Base-by-base conservation (phyloP, 2,113 vertebrate genomes). In the Cyanocitta stelleri region DNA sequence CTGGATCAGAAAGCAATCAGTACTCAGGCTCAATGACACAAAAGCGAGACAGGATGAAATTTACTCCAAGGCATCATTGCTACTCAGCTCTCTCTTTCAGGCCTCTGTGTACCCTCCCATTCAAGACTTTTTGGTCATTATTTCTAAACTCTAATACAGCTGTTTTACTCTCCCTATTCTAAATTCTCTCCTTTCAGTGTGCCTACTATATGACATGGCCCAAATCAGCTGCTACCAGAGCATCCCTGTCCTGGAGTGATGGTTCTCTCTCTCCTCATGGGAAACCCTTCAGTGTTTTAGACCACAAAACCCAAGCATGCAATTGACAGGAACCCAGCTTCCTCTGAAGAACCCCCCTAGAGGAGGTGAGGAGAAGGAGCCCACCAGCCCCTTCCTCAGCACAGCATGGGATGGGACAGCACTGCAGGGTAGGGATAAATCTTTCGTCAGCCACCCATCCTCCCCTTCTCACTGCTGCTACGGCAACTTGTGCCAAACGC, bases 401-500 rank as follows among this genome's bases (percentile, higher is more conserved):
- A 16, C 2, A 9, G 43, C 0, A 0, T 26, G 29, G 16, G 27
- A 24, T 24, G 29, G 16, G 27, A 24, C n/a, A 27, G 52, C 4
- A 9, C 62, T 85, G 46, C 64, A 7, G 8, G 37, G 71, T 14
- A 62, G 43, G 13, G 52, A 41, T 58, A 90, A 91, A 67, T n/a
- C 58, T 82, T 43, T 33, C 5, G 0, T 33, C 80, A 79, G 29
- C 29, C 6, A 0, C 46, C 41, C 11, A 0, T 37, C 51, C 81
- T 92, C 52, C 82, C 46, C 44, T 87, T 64, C 77, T n/a, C 22
- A 3, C 41, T 87, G 90, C 68, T 46, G 83, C 76, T 43, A 29
- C 20, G 1, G 79, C 73, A 32, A 87, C 74, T 90, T 77, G 10
- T 94, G 97, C 72, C 95, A 95, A 85, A 90, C 9, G 16, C 76